phyloP scores from a whole-genome alignment of 2,888 invertebrate species.

The Caenorhabditis japonica region DNA sequence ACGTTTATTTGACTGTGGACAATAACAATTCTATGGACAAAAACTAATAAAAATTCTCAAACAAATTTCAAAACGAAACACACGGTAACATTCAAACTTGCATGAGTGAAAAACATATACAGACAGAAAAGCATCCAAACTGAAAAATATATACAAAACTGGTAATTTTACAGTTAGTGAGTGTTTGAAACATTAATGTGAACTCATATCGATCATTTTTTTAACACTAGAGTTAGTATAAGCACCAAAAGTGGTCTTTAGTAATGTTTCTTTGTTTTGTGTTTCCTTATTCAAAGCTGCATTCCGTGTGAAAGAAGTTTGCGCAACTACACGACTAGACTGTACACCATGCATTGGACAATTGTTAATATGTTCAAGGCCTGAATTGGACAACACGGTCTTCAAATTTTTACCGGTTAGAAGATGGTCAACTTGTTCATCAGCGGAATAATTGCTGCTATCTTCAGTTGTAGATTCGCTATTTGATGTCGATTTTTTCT shows the following conservation, averaged over 20 bases:
- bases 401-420: constrained; percentile 46
- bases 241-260: constrained; percentile 37
- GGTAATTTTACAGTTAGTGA: no score
- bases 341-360: constrained; percentile 36
- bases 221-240: constrained; percentile 59
- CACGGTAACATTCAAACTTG: neutral
- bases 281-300: no score
- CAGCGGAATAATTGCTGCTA: constrained; percentile 70
- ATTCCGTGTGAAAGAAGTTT: no score
- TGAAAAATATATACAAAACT: no score
- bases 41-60: constrained; percentile 7
- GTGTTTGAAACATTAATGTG: constrained; percentile 17
- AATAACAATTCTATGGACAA: constrained; percentile 1
- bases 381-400: constrained; percentile 2
- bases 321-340: no score
- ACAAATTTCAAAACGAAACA: constrained; percentile 7
- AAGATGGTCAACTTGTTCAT: constrained; percentile 60
- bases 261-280: no score
- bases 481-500: constrained; percentile 57
- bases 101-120: neutral
- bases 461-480: constrained; percentile 70
- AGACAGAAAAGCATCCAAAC: no score
- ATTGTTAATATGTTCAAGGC: constrained; percentile 14
- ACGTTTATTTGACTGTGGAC: neutral
- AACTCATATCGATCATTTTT: constrained; percentile 61